phyloP scores from a whole-genome alignment of 2,888 invertebrate species.

The Creontiades dilutus region DNA sequence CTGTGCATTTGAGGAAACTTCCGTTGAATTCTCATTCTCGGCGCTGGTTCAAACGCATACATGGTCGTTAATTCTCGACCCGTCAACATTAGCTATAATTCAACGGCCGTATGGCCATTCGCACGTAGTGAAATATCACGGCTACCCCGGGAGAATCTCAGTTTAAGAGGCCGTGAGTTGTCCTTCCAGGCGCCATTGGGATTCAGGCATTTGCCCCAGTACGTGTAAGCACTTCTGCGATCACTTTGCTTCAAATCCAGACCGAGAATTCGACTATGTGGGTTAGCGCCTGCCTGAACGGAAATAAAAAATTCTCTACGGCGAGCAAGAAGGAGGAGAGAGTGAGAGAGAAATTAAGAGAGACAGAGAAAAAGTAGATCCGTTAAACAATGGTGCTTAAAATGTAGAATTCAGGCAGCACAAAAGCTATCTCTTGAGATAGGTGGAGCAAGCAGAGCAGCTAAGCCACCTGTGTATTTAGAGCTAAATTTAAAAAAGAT shows the following conservation, averaged over 20 bases:
- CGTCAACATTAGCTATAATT: constrained; percentile 60
- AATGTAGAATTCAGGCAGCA: constrained; percentile 1
- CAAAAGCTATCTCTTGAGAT: not conserved
- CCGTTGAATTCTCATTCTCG: not conserved
- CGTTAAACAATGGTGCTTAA: constrained; percentile 15
- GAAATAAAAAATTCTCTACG: not conserved
- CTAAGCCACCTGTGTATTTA: too few relatives aligned
- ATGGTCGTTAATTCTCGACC: constrained; percentile 41
- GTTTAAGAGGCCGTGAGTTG: constrained; percentile 18
- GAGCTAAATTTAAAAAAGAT: too few relatives aligned
- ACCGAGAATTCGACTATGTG: constrained; percentile 41
- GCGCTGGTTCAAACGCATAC: not conserved
- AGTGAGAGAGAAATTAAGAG: too few relatives aligned
- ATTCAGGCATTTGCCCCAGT: constrained; percentile 62
- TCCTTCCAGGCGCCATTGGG: constrained; percentile 53
- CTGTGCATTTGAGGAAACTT: not conserved
- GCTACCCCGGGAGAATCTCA: constrained; percentile 47
- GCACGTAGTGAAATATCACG: constrained; percentile 64
- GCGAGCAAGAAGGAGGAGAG: too few relatives aligned
- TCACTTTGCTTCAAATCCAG: constrained; percentile 41
- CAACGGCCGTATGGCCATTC: constrained; percentile 60
- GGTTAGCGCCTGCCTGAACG: constrained; percentile 7
- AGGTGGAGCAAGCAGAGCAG: too few relatives aligned
- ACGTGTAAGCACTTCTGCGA: constrained; percentile 56
- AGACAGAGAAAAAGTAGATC: not conserved